Evolutionary conservation across 2,888 invertebrate genomes (phyloP).

Genomic region (Caenorhabditis sp.): DNA sequence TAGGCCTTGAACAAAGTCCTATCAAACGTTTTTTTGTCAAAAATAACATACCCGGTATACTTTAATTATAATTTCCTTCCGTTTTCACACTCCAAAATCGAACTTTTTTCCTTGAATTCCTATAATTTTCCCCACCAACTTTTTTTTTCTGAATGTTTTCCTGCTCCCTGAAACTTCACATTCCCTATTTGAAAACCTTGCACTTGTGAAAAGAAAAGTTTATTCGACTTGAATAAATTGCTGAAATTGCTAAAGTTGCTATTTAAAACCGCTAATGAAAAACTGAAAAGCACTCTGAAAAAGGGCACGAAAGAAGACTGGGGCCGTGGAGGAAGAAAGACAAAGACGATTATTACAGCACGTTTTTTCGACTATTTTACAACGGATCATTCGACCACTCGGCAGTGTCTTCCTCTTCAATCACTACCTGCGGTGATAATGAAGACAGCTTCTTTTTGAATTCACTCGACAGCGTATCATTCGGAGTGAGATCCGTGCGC

Average conservation of each 20-base stretch:
- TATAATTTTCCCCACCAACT: no score
- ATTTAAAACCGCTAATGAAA: conserved; percentile 1
- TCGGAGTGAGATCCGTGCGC: conserved; percentile 51
- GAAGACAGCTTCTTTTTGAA: conserved; percentile 17
- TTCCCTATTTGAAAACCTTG: conserved; percentile 7
- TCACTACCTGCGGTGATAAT: conserved; percentile 47
- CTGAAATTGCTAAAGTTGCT: neutral
- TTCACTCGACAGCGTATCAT: conserved; percentile 36
- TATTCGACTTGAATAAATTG: neutral
- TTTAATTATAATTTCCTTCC: conserved; percentile 7
- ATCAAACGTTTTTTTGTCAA: neutral
- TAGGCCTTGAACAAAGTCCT: conserved; percentile 26
- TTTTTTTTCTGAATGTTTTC: neutral
- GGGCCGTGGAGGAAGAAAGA: conserved; percentile 9
- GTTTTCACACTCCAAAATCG: conserved; percentile 7
- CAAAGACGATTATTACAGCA: conserved; percentile 33
- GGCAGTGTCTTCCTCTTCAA: conserved; percentile 49
- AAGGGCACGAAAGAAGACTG: conserved; percentile 14
- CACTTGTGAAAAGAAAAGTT: conserved; percentile 13
- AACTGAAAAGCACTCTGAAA: conserved; percentile 19
- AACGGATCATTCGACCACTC: conserved; percentile 55
- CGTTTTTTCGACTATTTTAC: conserved; percentile 31
- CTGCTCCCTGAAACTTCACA: conserved; percentile 16
- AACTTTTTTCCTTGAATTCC: no score
- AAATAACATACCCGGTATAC: conserved; percentile 39